Evolutionary conservation across 1,140 invertebrate genomes (phyloP).

Genomic region (Tetramorium parvispinum): DNA sequence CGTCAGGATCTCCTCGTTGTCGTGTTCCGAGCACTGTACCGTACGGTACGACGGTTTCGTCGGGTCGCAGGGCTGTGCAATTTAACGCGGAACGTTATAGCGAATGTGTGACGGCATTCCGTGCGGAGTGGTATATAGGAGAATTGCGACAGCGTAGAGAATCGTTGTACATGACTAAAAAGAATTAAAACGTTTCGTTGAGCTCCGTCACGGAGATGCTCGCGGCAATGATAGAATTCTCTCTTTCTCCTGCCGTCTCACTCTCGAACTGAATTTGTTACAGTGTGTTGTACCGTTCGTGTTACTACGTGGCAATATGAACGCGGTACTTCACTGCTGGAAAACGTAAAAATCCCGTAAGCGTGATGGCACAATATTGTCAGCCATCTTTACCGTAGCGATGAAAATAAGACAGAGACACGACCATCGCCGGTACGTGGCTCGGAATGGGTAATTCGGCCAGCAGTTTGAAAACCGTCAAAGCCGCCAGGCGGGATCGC

Average conservation of each 20-base stretch:
- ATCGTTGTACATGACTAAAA: slow-evolving; percentile 34
- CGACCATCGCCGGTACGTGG: neutral
- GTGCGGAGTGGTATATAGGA: slow-evolving; percentile 8
- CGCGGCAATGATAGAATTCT: slow-evolving; percentile 3
- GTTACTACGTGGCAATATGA: neutral
- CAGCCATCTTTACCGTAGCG: neutral
- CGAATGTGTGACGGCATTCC: slow-evolving; percentile 34
- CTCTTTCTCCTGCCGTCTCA: neutral
- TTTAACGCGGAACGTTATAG: slow-evolving; percentile 30
- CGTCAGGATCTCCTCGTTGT: slow-evolving; percentile 80
- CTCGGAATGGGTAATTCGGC: neutral
- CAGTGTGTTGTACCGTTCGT: neutral
- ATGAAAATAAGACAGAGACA: slow-evolving; percentile 13
- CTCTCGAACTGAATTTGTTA: slow-evolving; percentile 35
- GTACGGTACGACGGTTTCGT: slow-evolving; percentile 86
- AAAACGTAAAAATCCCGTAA: slow-evolving; percentile 14
- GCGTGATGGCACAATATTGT: neutral
- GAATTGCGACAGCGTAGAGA: slow-evolving; percentile 45
- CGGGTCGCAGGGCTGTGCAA: slow-evolving; percentile 86
- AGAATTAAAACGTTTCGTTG: slow-evolving; percentile 47
- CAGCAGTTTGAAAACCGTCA: neutral
- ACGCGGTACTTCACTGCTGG: neutral
- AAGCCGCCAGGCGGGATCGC: neutral
- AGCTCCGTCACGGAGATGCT: slow-evolving; percentile 15
- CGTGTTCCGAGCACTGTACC: slow-evolving; percentile 87